Evolutionary conservation across 2,113 vertebrate genomes (phyloP), one percentile per base, ranked within the genome.

Genomic region (Chaetodon auriga): DNA sequence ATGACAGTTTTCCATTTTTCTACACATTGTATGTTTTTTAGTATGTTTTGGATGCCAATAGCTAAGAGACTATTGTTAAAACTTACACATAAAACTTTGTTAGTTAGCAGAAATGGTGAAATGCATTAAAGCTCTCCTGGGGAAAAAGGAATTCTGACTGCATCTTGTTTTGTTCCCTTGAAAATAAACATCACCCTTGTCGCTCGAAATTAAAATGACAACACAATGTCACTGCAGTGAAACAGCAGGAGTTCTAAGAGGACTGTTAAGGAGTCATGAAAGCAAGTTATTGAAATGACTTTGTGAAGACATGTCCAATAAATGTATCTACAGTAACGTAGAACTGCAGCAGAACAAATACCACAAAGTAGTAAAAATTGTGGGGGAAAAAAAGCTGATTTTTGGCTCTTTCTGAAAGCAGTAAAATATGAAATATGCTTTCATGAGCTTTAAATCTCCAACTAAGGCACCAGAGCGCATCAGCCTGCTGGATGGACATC

Each of bases 381-480:
- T 14, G 25, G 35, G 51, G 63, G 30, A 21, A 73, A 66, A 41
- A 73, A 66, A 46, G 15, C 69, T 13, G 62, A 46, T 72, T 80
- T 85, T 53, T 54, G 77, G 70, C 68, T 54, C 45, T 57, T 80
- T 78, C 18, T 83, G 45, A 57, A 81, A 61, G 80, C 51, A 89
- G 55, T 90, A 82, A 89, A 92, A 90, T 75, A 51, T 61, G 60
- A 87, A 43, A 84, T 76, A 15, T 74, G 43, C 45, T 85, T 87
- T 87, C 75, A 86, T 51, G 62, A 82, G 80, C 49, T 65, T 76
- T 48, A 70, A 58, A 63, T 60, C 78, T 81, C 51, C 62, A 63
- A 46, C 61, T 21, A 80, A 78, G 25, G 57, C 77, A 51, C 79
- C 64, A 74, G 19, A 80, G 71, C 54, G 11, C 58, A 46, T 83